phyloP scores from a whole-genome alignment of 2,888 invertebrate genomes.

The Ochropleura leucogaster region DNA sequence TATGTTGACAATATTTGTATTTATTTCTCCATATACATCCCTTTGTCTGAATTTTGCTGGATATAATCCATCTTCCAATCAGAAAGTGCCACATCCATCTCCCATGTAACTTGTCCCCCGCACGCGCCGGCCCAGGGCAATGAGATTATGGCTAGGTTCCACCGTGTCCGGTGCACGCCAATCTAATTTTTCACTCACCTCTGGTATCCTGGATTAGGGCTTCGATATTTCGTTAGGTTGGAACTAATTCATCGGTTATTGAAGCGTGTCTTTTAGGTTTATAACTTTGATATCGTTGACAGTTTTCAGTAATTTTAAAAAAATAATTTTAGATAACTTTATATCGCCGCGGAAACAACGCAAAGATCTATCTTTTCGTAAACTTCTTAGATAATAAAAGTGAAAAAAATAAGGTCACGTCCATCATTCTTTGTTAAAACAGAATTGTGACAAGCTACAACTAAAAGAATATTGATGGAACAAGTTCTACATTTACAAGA shows the following conservation, averaged over 20 bases:
- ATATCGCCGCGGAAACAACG: too few relatives aligned
- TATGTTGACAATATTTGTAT: not conserved
- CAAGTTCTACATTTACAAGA: slow-evolving; percentile 30
- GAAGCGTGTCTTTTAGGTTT: slow-evolving; percentile 39
- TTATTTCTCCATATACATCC: not conserved
- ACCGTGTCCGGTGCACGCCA: slow-evolving; percentile 67
- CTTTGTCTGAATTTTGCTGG: not conserved
- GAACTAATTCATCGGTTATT: slow-evolving; percentile 50
- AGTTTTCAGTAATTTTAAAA: slow-evolving; percentile 18
- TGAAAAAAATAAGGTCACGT: slow-evolving; percentile 2
- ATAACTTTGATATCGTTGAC: slow-evolving; percentile 12
- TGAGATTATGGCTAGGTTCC: slow-evolving; percentile 71
- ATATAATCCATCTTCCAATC: slow-evolving; percentile 24
- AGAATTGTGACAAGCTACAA: slow-evolving; percentile 37
- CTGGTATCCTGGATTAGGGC: slow-evolving; percentile 63
- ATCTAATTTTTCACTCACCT: slow-evolving; percentile 78
- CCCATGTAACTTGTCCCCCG: slow-evolving; percentile 43
- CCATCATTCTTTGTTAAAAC: slow-evolving; percentile 5
- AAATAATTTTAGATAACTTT: slow-evolving; percentile 1
- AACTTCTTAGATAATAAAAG: slow-evolving; percentile 5
- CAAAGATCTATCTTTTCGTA: slow-evolving; percentile 2
- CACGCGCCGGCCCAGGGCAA: slow-evolving; percentile 58
- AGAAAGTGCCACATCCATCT: slow-evolving; percentile 28
- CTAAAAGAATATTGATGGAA: slow-evolving; percentile 48
- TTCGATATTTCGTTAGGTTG: slow-evolving; percentile 68